Conservation (phyloP, 1,140 invertebrate species). For the Dreissena rostriformis region DNA sequence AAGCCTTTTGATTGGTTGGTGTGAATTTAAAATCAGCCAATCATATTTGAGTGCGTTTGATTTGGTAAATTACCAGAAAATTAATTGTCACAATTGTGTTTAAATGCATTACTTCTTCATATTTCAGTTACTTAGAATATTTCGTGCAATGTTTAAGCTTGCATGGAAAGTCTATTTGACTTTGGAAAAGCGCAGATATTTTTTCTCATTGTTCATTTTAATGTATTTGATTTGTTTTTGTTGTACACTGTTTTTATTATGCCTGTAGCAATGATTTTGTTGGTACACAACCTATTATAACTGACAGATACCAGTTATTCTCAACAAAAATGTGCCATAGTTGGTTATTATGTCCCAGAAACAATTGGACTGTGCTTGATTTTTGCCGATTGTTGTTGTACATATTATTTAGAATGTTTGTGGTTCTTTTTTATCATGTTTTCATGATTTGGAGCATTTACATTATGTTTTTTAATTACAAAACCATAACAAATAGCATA, state of each 20-base stretch:
- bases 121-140: conserved; percentile 41
- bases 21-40: background rate
- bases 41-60: too few relatives aligned
- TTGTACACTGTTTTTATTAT: conserved; percentile 44
- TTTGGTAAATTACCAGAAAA: too few relatives aligned
- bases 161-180: too few relatives aligned
- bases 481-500: too few relatives aligned
- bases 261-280: conserved; percentile 40
- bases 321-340: conserved; percentile 10
- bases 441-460: too few relatives aligned
- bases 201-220: conserved; percentile 32
- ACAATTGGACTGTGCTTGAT: too few relatives aligned
- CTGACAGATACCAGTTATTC: conserved; percentile 21
- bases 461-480: too few relatives aligned
- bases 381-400: too few relatives aligned
- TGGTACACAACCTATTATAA: background rate
- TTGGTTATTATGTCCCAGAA: too few relatives aligned
- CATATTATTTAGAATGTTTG: too few relatives aligned
- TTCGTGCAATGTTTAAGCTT: conserved; percentile 3
- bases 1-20: conserved; percentile 32
- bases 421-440: too few relatives aligned
- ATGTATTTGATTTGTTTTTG: conserved; percentile 55
- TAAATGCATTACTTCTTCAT: conserved; percentile 49
- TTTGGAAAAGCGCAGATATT: background rate
- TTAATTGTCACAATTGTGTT: too few relatives aligned